These are phyloP conservation scores for Chamaea fasciata DNA, from an alignment of 2,113 vertebrate genomes.

Conservation along the genomic window DNA sequence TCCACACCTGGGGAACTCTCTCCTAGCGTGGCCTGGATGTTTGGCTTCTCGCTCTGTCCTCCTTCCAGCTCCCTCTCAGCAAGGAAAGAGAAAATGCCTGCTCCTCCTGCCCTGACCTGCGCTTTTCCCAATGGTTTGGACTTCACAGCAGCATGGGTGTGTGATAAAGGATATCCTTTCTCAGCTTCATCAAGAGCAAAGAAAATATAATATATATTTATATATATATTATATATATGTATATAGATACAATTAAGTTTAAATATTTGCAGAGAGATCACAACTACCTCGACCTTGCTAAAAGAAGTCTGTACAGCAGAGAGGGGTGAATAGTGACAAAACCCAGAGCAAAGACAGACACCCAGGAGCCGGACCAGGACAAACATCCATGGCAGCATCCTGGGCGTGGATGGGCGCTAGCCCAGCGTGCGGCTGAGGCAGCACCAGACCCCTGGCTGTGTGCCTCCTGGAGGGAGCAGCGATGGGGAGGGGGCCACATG, in stretches of 20 bases:
- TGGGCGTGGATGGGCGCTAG: not conserved
- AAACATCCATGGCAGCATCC: not conserved
- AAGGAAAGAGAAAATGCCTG: conserved; percentile 3
- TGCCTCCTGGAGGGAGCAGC: not conserved
- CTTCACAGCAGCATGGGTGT: conserved; percentile 75
- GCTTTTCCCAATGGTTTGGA: conserved; percentile 36
- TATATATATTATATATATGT: conserved; percentile 74
- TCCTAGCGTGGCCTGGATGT: not conserved
- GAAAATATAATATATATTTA: conserved; percentile 78
- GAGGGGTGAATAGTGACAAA: conserved; percentile 34
- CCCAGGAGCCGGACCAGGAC: not conserved
- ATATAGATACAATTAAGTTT: conserved; percentile 74
- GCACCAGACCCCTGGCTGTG: not conserved
- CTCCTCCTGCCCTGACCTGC: not conserved
- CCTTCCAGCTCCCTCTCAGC: not conserved
- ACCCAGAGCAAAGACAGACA: conserved; percentile 9
- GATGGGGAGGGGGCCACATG: not conserved
- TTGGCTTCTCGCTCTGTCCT: not conserved
- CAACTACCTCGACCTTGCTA: conserved; percentile 62
- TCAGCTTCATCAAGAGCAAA: conserved; percentile 76
- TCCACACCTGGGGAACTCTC: not conserved
- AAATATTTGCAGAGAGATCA: conserved; percentile 76
- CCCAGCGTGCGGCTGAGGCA: not conserved
- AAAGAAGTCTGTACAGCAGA: conserved; percentile 65
- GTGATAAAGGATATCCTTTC: conserved; percentile 62